A percentile compares a stretch with the other conserved stretches of the same genome.
Conservation (phyloP, 2,113 vertebrate species). For the Loxodonta africana region DNA sequence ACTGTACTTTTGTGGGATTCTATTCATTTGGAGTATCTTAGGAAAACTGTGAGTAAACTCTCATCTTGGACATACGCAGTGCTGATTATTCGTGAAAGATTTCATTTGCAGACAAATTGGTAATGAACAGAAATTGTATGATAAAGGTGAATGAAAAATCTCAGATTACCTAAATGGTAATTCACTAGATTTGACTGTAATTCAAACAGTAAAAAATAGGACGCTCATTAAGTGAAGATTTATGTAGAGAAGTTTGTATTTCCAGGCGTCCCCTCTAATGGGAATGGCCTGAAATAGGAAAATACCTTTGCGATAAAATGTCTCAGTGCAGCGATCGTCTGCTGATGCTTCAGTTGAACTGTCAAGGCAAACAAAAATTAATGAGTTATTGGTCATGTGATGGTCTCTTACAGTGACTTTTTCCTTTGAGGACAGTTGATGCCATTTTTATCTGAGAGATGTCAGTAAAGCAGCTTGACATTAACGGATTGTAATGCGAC, state of each 20-base stretch:
- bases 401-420: background rate
- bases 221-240: background rate
- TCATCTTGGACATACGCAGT: background rate
- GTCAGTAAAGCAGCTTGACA: background rate
- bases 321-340: background rate
- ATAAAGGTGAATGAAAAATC: background rate
- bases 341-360: background rate
- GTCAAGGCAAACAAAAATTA: background rate
- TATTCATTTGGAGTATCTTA: background rate
- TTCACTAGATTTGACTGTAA: slow-evolving; percentile 20
- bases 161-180: background rate
- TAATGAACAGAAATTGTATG: background rate
- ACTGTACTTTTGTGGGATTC: background rate
- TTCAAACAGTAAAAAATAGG: background rate
- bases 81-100: background rate
- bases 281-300: slow-evolving; percentile 45
- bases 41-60: background rate
- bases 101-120: background rate
- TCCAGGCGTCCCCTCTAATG: background rate
- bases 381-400: background rate
- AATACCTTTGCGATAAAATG: background rate
- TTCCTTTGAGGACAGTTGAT: background rate
- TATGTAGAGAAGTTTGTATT: slow-evolving; percentile 1
- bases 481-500: background rate
- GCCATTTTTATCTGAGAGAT: slow-evolving; percentile 17